Base-by-base conservation (phyloP, 2,113 vertebrate genomes). In the Marmota flaviventris region DNA sequence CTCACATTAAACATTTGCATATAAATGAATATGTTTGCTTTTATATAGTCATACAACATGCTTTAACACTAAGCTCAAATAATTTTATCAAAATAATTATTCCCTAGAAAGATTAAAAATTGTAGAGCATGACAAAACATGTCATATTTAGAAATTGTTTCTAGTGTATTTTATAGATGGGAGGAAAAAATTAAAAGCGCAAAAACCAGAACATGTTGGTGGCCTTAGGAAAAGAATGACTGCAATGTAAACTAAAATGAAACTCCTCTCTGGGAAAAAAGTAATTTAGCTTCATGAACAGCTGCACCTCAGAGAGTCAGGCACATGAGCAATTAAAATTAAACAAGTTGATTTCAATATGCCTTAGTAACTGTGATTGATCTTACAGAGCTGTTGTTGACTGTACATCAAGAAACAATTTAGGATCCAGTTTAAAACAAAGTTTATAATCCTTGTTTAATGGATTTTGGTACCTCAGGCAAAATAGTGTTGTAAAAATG, bases 371-470 rank as follows among this genome's bases (percentile, higher is more conserved):
- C 95, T 88, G 75, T 97, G 98, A 98, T 97, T 98, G 98, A 99
- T 98, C 94, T 97, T 96, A 88, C 79, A 95, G 89, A 97, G 97
- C 86, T 97, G 89, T 81, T 98, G 98, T 98, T 98, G 98, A 99
- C 98, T 97, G 94, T 98, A 97, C 95, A 98, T 97, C 98, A 98
- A 97, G 98, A 98, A 98, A 98, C 96, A 98, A 98, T 98, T 98
- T 98, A 98, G 96, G 97, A 98, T 97, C 93, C 77, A 95, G 97
- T 98, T 98, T 98, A 98, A 98, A 98, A 98, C 73, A 78, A 98
- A 98, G 98, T 98, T 98, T 98, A 98, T 98, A 99, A 98, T 98
- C 97, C 98, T 97, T 81, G 1, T 98, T 98, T 98, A 98, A 98
- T 98, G 97, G 98, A 97, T 98, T 99, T 98, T 98, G 98, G 97